A percentile compares a stretch with the other conserved stretches of the same genome.
Evolutionary conservation across 2,797 vertebrate species (phyloP).

Genomic region (Leuciscus waleckii): DNA sequence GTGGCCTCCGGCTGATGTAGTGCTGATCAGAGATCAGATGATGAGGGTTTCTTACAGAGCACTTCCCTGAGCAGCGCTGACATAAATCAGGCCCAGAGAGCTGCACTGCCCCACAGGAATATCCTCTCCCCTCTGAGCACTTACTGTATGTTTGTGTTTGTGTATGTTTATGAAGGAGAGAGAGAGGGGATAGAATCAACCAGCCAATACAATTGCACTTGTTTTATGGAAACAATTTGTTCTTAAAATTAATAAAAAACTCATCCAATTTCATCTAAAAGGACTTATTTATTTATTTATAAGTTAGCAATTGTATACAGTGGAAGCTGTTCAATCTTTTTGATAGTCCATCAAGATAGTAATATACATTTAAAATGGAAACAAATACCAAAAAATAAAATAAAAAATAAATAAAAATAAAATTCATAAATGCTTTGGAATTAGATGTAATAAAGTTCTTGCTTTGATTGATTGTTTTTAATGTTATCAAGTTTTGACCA

Average conservation of each 20-base stretch:
- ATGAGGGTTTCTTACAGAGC: slow-evolving; percentile 70
- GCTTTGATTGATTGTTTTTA: background rate
- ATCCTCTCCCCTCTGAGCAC: slow-evolving; percentile 33
- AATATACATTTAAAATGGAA: background rate
- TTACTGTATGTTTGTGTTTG: slow-evolving; percentile 4
- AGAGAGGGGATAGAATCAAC: slow-evolving; percentile 33
- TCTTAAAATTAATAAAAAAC: background rate
- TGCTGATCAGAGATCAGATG: slow-evolving; percentile 62
- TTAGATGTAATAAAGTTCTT: background rate
- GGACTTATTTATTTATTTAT: background rate
- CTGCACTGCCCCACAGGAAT: slow-evolving; percentile 39
- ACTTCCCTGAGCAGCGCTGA: slow-evolving; percentile 62
- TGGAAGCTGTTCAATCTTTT: background rate
- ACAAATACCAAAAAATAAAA: background rate
- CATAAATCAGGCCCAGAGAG: slow-evolving; percentile 69
- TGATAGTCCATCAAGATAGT: background rate
- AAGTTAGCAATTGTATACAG: too few species aligned
- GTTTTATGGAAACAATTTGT: slow-evolving; percentile 26
- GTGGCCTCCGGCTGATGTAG: slow-evolving; percentile 31
- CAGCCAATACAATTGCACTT: background rate
- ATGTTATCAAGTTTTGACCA: background rate
- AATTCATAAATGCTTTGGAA: background rate
- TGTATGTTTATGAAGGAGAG: slow-evolving; percentile 37
- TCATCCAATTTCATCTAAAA: background rate
- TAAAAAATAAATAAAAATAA: background rate